A percentile compares a stretch with the other conserved stretches of the same genome.
Conservation (phyloP, 2,888 invertebrate genomes). For the Latheticus oryzae region DNA sequence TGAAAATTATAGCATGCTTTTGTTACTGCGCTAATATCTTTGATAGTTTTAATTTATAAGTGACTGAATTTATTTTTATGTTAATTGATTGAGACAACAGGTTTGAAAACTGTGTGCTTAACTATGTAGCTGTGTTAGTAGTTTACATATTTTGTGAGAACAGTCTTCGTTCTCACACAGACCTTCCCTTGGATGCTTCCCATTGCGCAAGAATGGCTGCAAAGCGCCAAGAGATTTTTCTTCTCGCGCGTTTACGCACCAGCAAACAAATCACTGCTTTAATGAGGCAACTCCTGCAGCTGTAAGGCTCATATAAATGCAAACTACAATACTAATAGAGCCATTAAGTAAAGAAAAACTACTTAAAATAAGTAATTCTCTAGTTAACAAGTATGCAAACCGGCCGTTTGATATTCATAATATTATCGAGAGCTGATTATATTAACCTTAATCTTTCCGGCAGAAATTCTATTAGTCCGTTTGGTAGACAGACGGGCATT, state of each 20-base stretch:
- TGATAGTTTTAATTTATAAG: too few relatives aligned
- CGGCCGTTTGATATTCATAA: constrained; percentile 37
- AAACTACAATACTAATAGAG: constrained; percentile 39
- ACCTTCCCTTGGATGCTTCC: too few relatives aligned
- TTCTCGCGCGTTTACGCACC: constrained; percentile 15
- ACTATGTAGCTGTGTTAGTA: too few relatives aligned
- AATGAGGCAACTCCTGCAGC: constrained; percentile 36
- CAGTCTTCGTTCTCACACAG: background rate
- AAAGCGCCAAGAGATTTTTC: constrained; percentile 9
- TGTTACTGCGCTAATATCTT: too few relatives aligned
- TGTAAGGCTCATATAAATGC: constrained; percentile 33
- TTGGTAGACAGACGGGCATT: constrained; percentile 22
- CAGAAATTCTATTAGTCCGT: constrained; percentile 37
- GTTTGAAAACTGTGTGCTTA: too few relatives aligned
- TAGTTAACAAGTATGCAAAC: constrained; percentile 41
- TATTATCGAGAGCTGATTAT: constrained; percentile 33
- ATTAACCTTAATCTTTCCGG: constrained; percentile 40
- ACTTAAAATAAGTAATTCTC: constrained; percentile 37
- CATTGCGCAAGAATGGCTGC: too few relatives aligned
- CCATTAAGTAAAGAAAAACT: constrained; percentile 33
- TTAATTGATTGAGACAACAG: too few relatives aligned
- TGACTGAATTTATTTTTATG: too few relatives aligned
- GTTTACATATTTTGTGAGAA: too few relatives aligned
- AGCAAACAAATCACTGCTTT: constrained; percentile 30
- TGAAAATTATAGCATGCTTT: too few relatives aligned